A percentile compares a stretch with the other conserved stretches of the same genome.
phyloP scores from a whole-genome alignment of 2,113 vertebrate genomes.

The Kryptolebias marmoratus region DNA sequence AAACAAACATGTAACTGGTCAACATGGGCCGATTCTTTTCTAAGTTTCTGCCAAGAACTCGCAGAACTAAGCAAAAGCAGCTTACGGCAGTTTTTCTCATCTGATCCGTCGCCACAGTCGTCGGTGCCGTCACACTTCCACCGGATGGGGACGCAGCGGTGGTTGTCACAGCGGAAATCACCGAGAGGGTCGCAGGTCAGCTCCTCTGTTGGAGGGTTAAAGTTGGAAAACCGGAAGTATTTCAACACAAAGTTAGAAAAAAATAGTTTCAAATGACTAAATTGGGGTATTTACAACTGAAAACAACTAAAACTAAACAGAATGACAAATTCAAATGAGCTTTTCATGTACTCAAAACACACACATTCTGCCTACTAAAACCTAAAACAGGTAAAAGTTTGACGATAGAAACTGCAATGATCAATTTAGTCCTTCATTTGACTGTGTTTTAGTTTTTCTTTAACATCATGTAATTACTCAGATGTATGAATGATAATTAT shows the following conservation, averaged over 20 bases:
- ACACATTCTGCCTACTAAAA: too few species aligned
- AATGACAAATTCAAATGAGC: too few species aligned
- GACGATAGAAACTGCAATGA: too few species aligned
- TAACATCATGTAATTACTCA: too few species aligned
- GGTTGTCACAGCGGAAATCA: conserved; percentile 79
- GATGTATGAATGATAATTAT: too few species aligned
- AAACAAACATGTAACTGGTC: background rate
- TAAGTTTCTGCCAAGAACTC: background rate
- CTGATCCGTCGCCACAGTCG: conserved; percentile 77
- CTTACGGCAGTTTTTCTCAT: conserved; percentile 78
- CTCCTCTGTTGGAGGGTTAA: conserved; percentile 55
- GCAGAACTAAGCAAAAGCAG: background rate
- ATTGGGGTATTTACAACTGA: background rate
- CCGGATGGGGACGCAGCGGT: conserved; percentile 77
- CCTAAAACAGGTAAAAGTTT: too few species aligned
- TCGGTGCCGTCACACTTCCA: conserved; percentile 75
- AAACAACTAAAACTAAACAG: background rate
- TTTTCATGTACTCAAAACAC: too few species aligned
- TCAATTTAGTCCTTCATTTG: too few species aligned
- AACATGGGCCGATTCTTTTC: background rate
- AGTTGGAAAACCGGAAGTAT: background rate
- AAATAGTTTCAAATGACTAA: background rate
- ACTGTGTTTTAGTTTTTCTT: too few species aligned
- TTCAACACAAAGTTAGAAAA: conserved; percentile 2
- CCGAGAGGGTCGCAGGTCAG: conserved; percentile 76